Percentiles rank a stretch among this genome's conserved stretches.
These are phyloP conservation scores for Psittacara wagleri DNA, from an alignment of 2,113 vertebrate species.

Conservation along the genomic window DNA sequence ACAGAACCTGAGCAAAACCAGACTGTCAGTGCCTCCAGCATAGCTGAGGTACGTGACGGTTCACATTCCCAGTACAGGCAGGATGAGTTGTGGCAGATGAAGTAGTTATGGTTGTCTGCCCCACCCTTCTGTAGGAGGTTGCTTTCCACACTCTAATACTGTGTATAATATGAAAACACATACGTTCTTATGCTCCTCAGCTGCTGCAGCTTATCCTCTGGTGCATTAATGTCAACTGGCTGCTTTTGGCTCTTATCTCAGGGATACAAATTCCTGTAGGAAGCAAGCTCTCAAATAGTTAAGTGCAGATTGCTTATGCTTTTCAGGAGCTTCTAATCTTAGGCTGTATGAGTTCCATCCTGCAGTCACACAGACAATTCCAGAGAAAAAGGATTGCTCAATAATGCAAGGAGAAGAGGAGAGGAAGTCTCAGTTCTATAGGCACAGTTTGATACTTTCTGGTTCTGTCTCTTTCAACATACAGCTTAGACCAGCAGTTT, in stretches of 20 bases:
- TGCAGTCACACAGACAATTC: background rate
- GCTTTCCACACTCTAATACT: background rate
- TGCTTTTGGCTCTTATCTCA: background rate
- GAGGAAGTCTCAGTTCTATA: background rate
- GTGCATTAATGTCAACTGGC: background rate
- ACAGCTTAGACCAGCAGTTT: background rate
- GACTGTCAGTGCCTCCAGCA: fast-evolving
- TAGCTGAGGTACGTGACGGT: fast-evolving
- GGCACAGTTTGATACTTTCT: background rate
- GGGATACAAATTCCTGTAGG: background rate
- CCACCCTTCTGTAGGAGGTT: background rate
- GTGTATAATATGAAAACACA: background rate
- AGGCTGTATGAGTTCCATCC: background rate
- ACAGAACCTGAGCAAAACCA: fast-evolving
- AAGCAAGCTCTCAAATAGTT: background rate
- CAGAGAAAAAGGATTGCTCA: background rate
- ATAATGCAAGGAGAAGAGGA: background rate
- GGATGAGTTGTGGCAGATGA: background rate
- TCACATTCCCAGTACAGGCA: background rate
- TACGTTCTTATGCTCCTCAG: background rate
- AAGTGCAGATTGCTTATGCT: background rate
- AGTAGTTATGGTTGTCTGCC: background rate
- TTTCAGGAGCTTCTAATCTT: background rate
- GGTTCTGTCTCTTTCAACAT: background rate
- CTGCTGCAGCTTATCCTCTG: background rate